Evolutionary conservation across 64 coral and sea anemone species (phyloP).

Genomic region (Orbicella faveolata): DNA sequence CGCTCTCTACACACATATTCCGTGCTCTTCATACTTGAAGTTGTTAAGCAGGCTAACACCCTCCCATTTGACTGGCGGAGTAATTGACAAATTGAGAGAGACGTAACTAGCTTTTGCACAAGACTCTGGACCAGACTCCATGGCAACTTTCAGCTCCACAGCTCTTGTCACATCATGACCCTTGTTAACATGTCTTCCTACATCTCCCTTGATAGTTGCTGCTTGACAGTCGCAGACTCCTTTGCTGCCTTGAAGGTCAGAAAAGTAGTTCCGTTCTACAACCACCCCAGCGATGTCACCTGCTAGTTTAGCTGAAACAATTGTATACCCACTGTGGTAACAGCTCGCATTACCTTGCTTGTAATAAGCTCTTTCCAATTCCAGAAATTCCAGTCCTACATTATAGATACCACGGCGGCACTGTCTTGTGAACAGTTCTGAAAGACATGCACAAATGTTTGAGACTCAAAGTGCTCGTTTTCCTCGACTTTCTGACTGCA

Average conservation of each 20-base stretch:
- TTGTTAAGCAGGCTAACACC: slow-evolving; percentile 44
- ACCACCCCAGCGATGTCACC: not conserved
- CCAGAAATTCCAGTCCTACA: slow-evolving; percentile 27
- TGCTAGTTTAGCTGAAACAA: too few relatives aligned
- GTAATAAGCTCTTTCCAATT: slow-evolving; percentile 26
- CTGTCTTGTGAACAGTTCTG: too few relatives aligned
- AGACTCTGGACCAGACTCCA: too few relatives aligned
- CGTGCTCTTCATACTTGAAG: slow-evolving; percentile 24
- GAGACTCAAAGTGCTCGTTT: not conserved
- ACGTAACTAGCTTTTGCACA: too few relatives aligned
- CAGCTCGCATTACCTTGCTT: too few relatives aligned
- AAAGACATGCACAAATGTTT: too few relatives aligned
- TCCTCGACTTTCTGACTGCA: slow-evolving; percentile 42
- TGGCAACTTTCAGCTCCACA: too few relatives aligned
- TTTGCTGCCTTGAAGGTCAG: slow-evolving; percentile 27
- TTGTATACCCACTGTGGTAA: too few relatives aligned
- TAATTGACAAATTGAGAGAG: too few relatives aligned
- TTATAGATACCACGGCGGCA: slow-evolving; percentile 21
- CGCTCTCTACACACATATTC: slow-evolving; percentile 1
- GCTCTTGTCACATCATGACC: too few relatives aligned
- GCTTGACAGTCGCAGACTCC: slow-evolving; percentile 16
- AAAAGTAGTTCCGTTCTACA: slow-evolving; percentile 5
- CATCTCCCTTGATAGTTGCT: slow-evolving; percentile 5
- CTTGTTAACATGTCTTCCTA: not conserved
- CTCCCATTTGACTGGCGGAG: slow-evolving; percentile 8